Evolutionary conservation across 1,140 invertebrate genomes (phyloP), one percentile per base, ranked within the genome.

Genomic region (Aphelinus atriplicis): DNA sequence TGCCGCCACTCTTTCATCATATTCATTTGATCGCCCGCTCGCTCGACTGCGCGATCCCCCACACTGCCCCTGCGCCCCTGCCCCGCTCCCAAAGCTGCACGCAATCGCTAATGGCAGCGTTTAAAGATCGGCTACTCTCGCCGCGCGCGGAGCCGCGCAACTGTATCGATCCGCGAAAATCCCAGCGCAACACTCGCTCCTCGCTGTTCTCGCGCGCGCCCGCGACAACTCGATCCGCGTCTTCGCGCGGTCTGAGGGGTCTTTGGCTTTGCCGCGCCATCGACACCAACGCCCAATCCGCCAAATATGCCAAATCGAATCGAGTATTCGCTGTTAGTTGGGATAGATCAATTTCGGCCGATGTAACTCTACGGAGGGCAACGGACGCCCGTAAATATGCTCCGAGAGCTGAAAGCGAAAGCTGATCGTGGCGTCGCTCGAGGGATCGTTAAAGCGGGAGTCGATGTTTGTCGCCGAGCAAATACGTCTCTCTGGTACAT

Each of bases 1-100:
- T 88, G 84, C 86, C 81, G 80, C 83, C 84, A 87, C 86, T 87
- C 87, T 88, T 88, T 87, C 86, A 87, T 88, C 85, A 85, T 87
- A 87, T 87, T 87, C 87, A 87, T 88, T 86, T 84, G 84, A 87
- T 86, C 85, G 80, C 26, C 26, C 26, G 26, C 26, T 26, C 81
- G 76, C 72, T 50, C 61, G 46, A 10, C 53, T 7, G 57, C 68
- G 51, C 3, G 26, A 47, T 7, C 60, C 47, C 45, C 70, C 43
- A 7, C 48, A 26, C 26, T 26, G 26, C 58, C 42, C 48, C 10
- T 46, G 2, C 51, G n/a, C 9, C 4, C 10, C 10, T 81, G 81
- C 83, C 81, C 79, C 80, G 71, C 71, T 71, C 79, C 80, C 75
- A 78, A 58, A 78, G 76, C 78, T 26, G 80, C 85, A 84, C 82